Percentiles rank a stretch among this genome's conserved stretches.
These are phyloP conservation scores for Irena cyanogastra DNA, from an alignment of 2,113 vertebrate species.

Conservation along the genomic window DNA sequence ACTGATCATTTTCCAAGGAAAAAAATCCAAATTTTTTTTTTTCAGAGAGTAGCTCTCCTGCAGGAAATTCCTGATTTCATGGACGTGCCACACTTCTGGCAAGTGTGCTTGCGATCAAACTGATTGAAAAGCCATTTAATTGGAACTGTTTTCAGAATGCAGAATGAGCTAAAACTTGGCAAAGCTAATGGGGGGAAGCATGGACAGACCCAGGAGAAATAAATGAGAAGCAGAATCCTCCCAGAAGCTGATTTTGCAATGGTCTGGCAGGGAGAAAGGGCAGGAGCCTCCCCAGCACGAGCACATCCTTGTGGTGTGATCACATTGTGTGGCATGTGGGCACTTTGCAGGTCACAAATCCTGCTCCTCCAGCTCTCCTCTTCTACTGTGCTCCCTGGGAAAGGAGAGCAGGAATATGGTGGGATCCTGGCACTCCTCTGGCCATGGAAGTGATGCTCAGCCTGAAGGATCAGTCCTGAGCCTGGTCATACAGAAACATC, in stretches of 20 bases:
- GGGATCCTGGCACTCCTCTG: background rate
- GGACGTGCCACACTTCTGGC: background rate
- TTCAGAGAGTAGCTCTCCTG: background rate
- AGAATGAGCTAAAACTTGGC: conserved; percentile 1
- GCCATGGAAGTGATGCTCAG: background rate
- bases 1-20: conserved; percentile 38
- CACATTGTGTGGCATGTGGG: background rate
- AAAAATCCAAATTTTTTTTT: background rate
- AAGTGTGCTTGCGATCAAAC: background rate
- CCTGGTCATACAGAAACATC: background rate
- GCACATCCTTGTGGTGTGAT: background rate
- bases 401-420: background rate
- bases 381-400: background rate
- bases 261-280: background rate
- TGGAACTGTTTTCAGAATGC: conserved; percentile 6
- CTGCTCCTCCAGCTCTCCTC: background rate
- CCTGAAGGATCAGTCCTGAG: background rate
- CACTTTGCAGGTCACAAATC: background rate
- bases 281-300: background rate
- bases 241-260: conserved; percentile 35
- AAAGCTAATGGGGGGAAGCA: background rate
- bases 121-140: conserved; percentile 43
- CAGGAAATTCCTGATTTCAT: conserved; percentile 41
- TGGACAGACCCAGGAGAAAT: background rate
- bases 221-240: conserved; percentile 33